These are phyloP conservation scores for Andrena bucephala DNA, from an alignment of 2,888 invertebrate species.

Conservation along the genomic window DNA sequence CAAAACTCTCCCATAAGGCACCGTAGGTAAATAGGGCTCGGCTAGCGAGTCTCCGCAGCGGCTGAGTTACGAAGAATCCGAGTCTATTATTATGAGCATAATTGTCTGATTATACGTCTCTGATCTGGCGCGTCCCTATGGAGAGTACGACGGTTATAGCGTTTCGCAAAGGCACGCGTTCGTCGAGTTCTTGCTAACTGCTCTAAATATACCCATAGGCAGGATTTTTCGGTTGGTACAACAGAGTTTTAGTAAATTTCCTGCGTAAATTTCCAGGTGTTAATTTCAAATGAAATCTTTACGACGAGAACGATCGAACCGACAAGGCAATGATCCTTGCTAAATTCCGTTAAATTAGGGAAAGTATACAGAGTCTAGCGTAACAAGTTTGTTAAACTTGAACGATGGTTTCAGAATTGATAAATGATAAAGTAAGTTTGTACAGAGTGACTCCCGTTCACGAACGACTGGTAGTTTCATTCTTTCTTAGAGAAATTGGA, in stretches of 20 bases:
- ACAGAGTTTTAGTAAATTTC: not conserved
- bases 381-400: no score
- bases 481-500: no score
- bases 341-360: no score
- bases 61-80: constrained; percentile 69
- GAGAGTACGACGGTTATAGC: constrained; percentile 18
- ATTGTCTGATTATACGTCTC: constrained; percentile 76
- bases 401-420: no score
- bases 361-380: no score
- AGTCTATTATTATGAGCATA: constrained; percentile 71
- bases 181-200: constrained; percentile 26
- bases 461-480: no score
- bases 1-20: constrained; percentile 64
- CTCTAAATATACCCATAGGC: not conserved
- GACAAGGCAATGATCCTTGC: no score
- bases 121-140: constrained; percentile 53
- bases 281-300: not conserved
- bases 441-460: no score
- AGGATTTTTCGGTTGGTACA: not conserved
- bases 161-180: constrained; percentile 39
- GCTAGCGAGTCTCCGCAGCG: constrained; percentile 47
- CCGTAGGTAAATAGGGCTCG: constrained; percentile 53
- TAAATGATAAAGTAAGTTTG: no score
- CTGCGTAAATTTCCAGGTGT: not conserved
- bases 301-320: not conserved